Base-by-base conservation (phyloP, 2,797 vertebrate genomes). In the Sebastiscus albofasciatus region DNA sequence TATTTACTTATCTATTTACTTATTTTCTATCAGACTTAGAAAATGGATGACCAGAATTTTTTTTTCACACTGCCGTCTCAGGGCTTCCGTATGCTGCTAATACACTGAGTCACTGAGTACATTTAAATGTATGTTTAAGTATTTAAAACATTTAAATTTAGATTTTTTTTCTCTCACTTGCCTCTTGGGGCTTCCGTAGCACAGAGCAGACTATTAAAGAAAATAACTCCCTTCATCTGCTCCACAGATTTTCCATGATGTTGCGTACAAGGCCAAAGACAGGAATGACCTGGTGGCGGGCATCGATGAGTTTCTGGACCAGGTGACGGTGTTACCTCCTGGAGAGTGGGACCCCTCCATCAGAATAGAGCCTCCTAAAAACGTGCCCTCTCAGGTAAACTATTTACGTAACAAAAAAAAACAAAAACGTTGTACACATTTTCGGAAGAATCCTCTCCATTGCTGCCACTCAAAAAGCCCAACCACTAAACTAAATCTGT, bases 341-440 rank as follows among this genome's bases (percentile, higher is more conserved):
- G 99, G 99, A 86, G 99, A 99, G 89, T 99, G 99, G 99, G 99
- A 99, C 87, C 99, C 99, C 80, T 98, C 98, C 72, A 99, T 99
- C 90, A 95, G 99, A 91, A 99, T 99, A 96, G 98, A 99, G 83
- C 99, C 99, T 75, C 99, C 99, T 39, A 99, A 99, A 95, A 99
- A 98, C 29, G 98, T 99, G 85, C 99, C 99, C 54, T 99, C 99
- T 92, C 99, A 99, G 97, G 98, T 99, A 70, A 60, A 72, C 5
- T 59, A 18, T 26, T 42, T 10, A 8, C 29, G 2, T 7, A 9
- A 4, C 46, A 11, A 5, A 22, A 26, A 26, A 26, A 31, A n/a
- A 54, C n/a, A 24, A 26, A 58, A 42, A 16, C 5, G 67, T 16
- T 46, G 12, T 16, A 18, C 7, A 49, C 46, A 8, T 56, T 29